These are phyloP conservation scores for Eupithecia abbreviata DNA, from an alignment of 2,888 invertebrate species.

Conservation along the genomic window DNA sequence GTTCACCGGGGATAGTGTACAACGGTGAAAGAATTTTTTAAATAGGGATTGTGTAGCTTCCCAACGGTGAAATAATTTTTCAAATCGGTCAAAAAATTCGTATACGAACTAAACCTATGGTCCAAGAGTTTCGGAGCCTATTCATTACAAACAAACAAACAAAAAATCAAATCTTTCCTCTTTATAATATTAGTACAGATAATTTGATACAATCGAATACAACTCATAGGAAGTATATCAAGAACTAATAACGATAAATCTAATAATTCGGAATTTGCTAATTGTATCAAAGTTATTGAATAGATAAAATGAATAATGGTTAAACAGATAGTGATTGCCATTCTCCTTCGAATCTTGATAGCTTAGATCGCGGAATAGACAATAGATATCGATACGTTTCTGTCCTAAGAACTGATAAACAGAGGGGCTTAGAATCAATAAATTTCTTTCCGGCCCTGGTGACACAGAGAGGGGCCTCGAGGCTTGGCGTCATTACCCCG, in stretches of 20 bases:
- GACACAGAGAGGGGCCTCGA: no score
- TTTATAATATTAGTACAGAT: neutral
- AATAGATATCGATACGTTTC: neutral
- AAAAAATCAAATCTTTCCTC: no score
- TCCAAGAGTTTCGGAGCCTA: no score
- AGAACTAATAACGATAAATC: conserved; percentile 27
- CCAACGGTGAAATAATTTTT: no score
- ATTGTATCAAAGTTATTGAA: conserved; percentile 32
- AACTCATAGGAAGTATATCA: neutral
- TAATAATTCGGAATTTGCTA: conserved; percentile 28
- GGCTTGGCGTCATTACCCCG: no score
- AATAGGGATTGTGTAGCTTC: no score
- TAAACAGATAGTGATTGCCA: conserved; percentile 14
- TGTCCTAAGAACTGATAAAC: neutral
- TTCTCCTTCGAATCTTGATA: conserved; percentile 19
- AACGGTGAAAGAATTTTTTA: no score
- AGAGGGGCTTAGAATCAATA: neutral
- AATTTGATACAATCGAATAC: neutral
- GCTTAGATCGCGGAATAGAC: conserved; percentile 16
- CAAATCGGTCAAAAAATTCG: no score
- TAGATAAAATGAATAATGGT: conserved; percentile 19
- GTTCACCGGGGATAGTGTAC: no score
- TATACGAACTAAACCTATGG: no score
- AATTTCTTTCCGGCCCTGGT: no score
- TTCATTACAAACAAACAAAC: no score